Percentiles rank a stretch among this genome's conserved stretches.
Evolutionary conservation across 2,888 invertebrate species (phyloP).

Genomic region (Nematopogon swammerdamellus): DNA sequence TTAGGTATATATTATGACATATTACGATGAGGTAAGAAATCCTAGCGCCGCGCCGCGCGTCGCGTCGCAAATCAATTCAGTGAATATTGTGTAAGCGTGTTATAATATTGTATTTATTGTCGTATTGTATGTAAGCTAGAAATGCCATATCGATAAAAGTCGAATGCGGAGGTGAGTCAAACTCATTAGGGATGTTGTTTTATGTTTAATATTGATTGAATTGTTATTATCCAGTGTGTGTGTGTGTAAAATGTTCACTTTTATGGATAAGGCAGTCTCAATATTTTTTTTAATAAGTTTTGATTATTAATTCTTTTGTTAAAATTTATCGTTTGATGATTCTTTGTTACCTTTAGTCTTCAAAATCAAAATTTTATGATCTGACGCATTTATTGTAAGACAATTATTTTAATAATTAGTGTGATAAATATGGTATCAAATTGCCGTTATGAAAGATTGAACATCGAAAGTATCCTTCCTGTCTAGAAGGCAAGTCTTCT

Average conservation of each 20-base stretch:
- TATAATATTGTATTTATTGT: conserved; percentile 46
- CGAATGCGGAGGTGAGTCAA: conserved; percentile 51
- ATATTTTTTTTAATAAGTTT: conserved; percentile 48
- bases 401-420: conserved; percentile 58
- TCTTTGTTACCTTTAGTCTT: conserved; percentile 54
- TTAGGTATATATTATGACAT: conserved; percentile 54
- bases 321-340: conserved; percentile 49
- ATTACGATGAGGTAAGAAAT: conserved; percentile 28
- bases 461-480: conserved; percentile 61
- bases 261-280: conserved; percentile 55
- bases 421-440: conserved; percentile 56
- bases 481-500: conserved; percentile 52
- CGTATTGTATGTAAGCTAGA: conserved; percentile 43
- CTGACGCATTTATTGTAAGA: conserved; percentile 59
- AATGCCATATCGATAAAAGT: conserved; percentile 59
- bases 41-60: conserved; percentile 42
- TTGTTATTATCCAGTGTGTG: not conserved
- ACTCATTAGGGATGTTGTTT: conserved; percentile 47
- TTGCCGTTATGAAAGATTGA: conserved; percentile 52
- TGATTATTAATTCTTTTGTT: conserved; percentile 50
- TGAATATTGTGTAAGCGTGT: conserved; percentile 58
- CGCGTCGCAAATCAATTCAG: conserved; percentile 39
- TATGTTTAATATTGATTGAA: conserved; percentile 21
- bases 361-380: conserved; percentile 55
- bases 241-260: conserved; percentile 29